These are phyloP conservation scores for Panulirus ornatus DNA, from an alignment of 1,140 invertebrate species.

Conservation along the genomic window DNA sequence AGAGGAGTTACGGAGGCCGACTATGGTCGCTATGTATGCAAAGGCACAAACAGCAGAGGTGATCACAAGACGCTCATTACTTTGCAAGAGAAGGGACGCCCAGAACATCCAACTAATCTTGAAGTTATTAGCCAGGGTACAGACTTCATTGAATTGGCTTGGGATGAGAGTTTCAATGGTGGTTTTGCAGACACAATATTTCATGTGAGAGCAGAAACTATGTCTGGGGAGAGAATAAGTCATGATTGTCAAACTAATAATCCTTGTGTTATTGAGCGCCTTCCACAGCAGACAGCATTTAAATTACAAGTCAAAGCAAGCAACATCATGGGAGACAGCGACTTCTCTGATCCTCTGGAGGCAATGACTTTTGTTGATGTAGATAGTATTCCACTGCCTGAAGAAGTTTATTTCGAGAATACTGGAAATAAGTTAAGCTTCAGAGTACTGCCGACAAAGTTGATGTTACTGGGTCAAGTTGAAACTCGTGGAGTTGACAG, in stretches of 20 bases:
- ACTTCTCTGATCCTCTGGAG: constrained; percentile 89
- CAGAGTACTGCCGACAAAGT: constrained; percentile 82
- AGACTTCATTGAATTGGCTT: constrained; percentile 87
- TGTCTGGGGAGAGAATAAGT: constrained; percentile 86
- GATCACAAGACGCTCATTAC: constrained; percentile 86
- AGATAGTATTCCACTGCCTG: constrained; percentile 85
- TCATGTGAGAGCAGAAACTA: constrained; percentile 82
- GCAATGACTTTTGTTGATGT: constrained; percentile 89
- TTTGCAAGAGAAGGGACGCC: constrained; percentile 89
- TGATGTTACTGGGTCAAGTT: constrained; percentile 84
- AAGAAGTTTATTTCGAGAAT: constrained; percentile 89
- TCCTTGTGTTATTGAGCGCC: constrained; percentile 90
- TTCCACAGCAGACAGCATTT: constrained; percentile 85
- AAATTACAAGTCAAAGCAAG: constrained; percentile 86
- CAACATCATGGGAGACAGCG: constrained; percentile 90
- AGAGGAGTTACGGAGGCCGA: constrained; percentile 86
- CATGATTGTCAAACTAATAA: constrained; percentile 90
- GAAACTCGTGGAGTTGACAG: constrained; percentile 64
- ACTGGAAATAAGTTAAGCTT: constrained; percentile 86
- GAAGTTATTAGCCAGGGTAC: constrained; percentile 78
- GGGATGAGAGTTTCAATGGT: constrained; percentile 94
- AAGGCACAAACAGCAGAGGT: constrained; percentile 88
- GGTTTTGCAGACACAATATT: constrained; percentile 91
- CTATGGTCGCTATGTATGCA: constrained; percentile 94
- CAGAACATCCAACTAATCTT: constrained; percentile 87